A percentile compares a stretch with the other conserved stretches of the same genome.
Conservation (phyloP, 2,113 vertebrate genomes). For the Poeciliopsis occidentalis region DNA sequence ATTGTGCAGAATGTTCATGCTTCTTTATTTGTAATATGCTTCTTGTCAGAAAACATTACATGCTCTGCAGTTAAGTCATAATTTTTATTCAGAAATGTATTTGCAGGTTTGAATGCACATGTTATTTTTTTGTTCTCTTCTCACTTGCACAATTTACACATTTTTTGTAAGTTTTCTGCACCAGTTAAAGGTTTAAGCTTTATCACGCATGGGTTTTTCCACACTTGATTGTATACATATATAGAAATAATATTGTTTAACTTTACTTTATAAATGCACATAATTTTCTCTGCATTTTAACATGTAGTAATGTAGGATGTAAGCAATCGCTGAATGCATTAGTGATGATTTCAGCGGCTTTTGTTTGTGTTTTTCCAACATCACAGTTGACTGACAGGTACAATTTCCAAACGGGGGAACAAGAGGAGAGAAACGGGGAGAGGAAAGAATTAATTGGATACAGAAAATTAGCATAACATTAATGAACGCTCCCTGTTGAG, state of each 20-base stretch:
- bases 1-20: constrained; percentile 5
- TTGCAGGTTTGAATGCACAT: background rate
- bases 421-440: constrained; percentile 63
- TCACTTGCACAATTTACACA: constrained; percentile 1
- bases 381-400: constrained; percentile 78
- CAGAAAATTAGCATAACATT: constrained; percentile 86
- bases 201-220: background rate
- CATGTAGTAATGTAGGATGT: constrained; percentile 52
- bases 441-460: constrained; percentile 82
- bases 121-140: background rate
- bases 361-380: constrained; percentile 69
- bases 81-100: constrained; percentile 3
- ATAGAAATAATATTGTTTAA: background rate
- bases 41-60: background rate
- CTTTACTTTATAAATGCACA: background rate
- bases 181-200: constrained; percentile 24
- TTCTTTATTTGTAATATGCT: constrained; percentile 9
- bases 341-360: constrained; percentile 68
- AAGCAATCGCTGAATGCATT: constrained; percentile 61
- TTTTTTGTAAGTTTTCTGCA: constrained; percentile 11
- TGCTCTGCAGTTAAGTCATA: background rate
- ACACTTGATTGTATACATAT: background rate
- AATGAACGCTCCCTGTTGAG: constrained; percentile 83
- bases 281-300: constrained; percentile 45
- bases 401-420: constrained; percentile 77